These are phyloP conservation scores for Bujurquina vittata DNA, from an alignment of 2,113 vertebrate genomes.

Conservation along the genomic window DNA sequence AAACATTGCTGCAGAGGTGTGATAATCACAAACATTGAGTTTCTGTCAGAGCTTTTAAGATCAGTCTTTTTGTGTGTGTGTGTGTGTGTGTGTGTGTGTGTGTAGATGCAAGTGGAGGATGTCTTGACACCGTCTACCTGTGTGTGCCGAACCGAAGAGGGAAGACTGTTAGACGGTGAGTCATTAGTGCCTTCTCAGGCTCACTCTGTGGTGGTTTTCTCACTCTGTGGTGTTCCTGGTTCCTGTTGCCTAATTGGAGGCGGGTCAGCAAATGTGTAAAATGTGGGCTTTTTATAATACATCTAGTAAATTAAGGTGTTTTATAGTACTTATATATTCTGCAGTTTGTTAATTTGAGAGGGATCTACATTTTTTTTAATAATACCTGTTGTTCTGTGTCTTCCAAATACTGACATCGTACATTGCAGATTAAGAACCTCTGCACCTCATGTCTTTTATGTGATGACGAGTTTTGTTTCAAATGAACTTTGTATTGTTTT, in stretches of 20 bases:
- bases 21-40: not conserved
- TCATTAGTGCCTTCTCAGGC: not conserved
- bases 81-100: too few relatives aligned
- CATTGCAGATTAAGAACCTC: too few relatives aligned
- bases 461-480: not conserved
- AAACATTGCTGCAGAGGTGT: not conserved
- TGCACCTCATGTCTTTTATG: not conserved
- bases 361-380: not conserved
- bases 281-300: not conserved
- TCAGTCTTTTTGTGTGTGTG: not conserved
- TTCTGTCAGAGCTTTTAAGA: not conserved
- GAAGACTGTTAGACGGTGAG: slow-evolving; percentile 86
- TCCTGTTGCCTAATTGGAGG: not conserved
- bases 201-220: not conserved
- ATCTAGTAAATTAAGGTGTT: not conserved
- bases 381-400: too few relatives aligned
- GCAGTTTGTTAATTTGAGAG: not conserved
- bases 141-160: slow-evolving; percentile 89
- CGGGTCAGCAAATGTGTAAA: not conserved
- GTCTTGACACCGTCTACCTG: slow-evolving; percentile 83
- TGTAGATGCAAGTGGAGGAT: slow-evolving; percentile 89
- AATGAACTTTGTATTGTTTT: not conserved
- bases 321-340: not conserved
- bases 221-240: not conserved
- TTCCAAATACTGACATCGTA: too few relatives aligned